These are phyloP conservation scores for Pholis gunnellus DNA, from an alignment of 2,113 vertebrate species.

Conservation along the genomic window DNA sequence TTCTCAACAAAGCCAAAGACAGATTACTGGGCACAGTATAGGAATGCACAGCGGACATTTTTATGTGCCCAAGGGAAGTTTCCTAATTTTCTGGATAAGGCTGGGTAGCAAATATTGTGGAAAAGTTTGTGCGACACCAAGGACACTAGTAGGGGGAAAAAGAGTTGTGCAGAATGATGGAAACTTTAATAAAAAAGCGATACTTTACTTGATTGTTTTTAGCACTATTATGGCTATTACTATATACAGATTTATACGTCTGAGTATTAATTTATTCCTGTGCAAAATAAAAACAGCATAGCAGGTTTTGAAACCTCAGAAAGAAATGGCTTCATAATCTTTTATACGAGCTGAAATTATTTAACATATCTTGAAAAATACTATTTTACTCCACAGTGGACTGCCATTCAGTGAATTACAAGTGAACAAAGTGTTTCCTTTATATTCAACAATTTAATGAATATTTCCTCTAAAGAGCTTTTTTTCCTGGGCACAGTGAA, in stretches of 20 bases:
- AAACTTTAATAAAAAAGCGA: constrained; percentile 41
- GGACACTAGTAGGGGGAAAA: constrained; percentile 33
- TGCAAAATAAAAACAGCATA: not conserved
- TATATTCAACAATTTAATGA: constrained; percentile 51
- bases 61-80: constrained; percentile 75
- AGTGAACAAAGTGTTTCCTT: constrained; percentile 42
- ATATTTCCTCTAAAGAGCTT: constrained; percentile 57
- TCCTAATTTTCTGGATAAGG: constrained; percentile 78
- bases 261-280: constrained; percentile 9
- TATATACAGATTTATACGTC: not conserved
- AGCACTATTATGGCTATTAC: not conserved
- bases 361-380: constrained; percentile 7
- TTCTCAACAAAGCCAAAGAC: constrained; percentile 79
- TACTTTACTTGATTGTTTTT: not conserved
- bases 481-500: constrained; percentile 39
- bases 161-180: constrained; percentile 34
- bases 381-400: not conserved
- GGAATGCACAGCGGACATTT: constrained; percentile 80
- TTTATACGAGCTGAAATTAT: not conserved
- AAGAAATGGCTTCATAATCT: not conserved
- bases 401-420: constrained; percentile 38
- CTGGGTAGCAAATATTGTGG: constrained; percentile 70
- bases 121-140: constrained; percentile 70
- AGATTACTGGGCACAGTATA: constrained; percentile 78
- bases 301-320: constrained; percentile 11